Evolutionary conservation across 2,888 invertebrate genomes (phyloP), one percentile per base, ranked within the genome.

Genomic region (Ceramica pisi): DNA sequence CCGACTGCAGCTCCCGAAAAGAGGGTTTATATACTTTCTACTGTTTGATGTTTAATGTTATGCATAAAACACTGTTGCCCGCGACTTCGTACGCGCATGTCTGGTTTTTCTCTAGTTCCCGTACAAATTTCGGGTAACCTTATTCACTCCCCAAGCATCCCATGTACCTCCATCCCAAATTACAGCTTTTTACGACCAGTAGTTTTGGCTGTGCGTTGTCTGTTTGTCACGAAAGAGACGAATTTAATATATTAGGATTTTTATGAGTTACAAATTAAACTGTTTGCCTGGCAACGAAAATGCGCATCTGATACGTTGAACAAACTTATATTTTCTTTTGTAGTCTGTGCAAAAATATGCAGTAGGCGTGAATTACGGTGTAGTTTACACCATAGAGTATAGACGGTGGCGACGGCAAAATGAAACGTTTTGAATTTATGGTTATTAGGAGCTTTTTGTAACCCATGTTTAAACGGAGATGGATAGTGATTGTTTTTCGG

Each of bases 361-460:
- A 55, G 35, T 71, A 57, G 70, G 60, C 60, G 72, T 55, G 59
- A 53, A 78, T 78, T 78, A 78, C 64, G 75, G 53, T 60, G 72
- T 56, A 75, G 78, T 75, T 78, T 55, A 60, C 71, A 60, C 55
- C 38, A 50, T 71, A 35, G 3, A 35, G 56, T 21, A 56, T 56
- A 75, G 59, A 60, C 48, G 38, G 44, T 56, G 72, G 62, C 63
- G 63, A 78, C 71, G 60, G 78, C 48, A 46, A 64, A 75, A 75
- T 75, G 78, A 75, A 75, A 64, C 63, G 53, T 71, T 78, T 71
- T 23, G 72, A 71, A 75, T 75, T 75, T 78, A 75, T 77, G 44
- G 77, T 66, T 60, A 63, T 72, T 79, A 60, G 63, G 73, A 53
- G 59, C 23, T 66, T 66, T 74, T 67, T 79, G 67, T 61, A 31